These are phyloP conservation scores for Nasonia oneida DNA, from an alignment of 2,888 invertebrate species.

Conservation along the genomic window DNA sequence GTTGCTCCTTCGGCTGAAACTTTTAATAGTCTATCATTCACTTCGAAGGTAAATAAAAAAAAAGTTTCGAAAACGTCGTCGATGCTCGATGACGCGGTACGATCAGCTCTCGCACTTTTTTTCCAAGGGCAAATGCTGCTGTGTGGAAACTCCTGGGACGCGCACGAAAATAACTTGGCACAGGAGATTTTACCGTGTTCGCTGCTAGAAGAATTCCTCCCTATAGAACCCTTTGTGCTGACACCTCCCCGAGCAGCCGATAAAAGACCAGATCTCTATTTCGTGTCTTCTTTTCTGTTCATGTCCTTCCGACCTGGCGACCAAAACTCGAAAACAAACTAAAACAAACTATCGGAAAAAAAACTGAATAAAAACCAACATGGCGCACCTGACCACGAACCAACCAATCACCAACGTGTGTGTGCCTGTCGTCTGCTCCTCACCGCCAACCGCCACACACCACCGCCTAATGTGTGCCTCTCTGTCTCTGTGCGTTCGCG, in stretches of 20 bases:
- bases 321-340: not conserved
- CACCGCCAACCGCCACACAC: constrained; percentile 16
- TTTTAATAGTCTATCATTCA: constrained; percentile 8
- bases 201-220: not conserved
- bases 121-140: not conserved
- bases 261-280: not conserved
- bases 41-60: not conserved
- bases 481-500: constrained; percentile 59
- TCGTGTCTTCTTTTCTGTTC: constrained; percentile 7
- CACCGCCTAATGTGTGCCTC: constrained; percentile 20
- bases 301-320: constrained; percentile 14
- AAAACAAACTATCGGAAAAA: not conserved
- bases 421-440: constrained; percentile 28
- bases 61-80: not conserved
- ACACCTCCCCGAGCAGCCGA: not conserved
- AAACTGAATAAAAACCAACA: constrained; percentile 26
- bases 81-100: not conserved
- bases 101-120: constrained; percentile 24
- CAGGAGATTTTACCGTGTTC: not conserved
- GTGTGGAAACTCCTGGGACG: not conserved
- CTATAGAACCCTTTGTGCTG: not conserved
- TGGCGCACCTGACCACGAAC: constrained; percentile 24
- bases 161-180: too few species aligned
- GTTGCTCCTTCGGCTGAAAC: not conserved
- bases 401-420: constrained; percentile 32